Percentiles rank a stretch among this genome's conserved stretches.
phyloP scores from a whole-genome alignment of 2,888 invertebrate species.

The Ptilodon capucinus region DNA sequence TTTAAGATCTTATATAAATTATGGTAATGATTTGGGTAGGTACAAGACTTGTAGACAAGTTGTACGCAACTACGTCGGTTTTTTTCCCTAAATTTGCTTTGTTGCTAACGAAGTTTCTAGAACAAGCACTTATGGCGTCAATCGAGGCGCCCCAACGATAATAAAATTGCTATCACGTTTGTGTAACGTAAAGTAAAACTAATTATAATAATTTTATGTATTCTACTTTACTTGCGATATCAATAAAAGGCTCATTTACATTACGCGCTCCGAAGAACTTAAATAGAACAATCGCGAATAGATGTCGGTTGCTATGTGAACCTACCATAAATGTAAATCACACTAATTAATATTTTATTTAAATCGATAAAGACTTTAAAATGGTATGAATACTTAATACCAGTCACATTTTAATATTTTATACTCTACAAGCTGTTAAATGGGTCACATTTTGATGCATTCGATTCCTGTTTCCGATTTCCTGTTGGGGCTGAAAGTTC shows the following conservation, averaged over 20 bases:
- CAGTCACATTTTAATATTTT: slow-evolving; percentile 13
- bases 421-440: slow-evolving; percentile 25
- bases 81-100: background rate
- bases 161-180: slow-evolving; percentile 27
- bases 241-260: slow-evolving; percentile 14
- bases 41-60: background rate
- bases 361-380: slow-evolving; percentile 15
- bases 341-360: slow-evolving; percentile 10
- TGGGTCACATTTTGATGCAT: slow-evolving; percentile 41
- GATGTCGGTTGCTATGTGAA: slow-evolving; percentile 15
- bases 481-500: slow-evolving; percentile 33
- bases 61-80: background rate
- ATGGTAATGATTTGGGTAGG: background rate
- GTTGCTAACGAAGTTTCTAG: slow-evolving; percentile 14
- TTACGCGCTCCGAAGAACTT: slow-evolving; percentile 10
- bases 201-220: slow-evolving; percentile 15
- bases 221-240: slow-evolving; percentile 6
- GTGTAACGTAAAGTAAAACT: slow-evolving; percentile 24
- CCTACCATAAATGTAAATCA: slow-evolving; percentile 8
- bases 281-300: slow-evolving; percentile 15
- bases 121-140: slow-evolving; percentile 24
- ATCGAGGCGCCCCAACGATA: slow-evolving; percentile 28
- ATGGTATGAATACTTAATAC: slow-evolving; percentile 5
- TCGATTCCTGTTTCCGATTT: slow-evolving; percentile 39
- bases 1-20: too few species aligned